Conservation (phyloP, 2,888 invertebrate species). For the Drosophila paucipuncta region DNA sequence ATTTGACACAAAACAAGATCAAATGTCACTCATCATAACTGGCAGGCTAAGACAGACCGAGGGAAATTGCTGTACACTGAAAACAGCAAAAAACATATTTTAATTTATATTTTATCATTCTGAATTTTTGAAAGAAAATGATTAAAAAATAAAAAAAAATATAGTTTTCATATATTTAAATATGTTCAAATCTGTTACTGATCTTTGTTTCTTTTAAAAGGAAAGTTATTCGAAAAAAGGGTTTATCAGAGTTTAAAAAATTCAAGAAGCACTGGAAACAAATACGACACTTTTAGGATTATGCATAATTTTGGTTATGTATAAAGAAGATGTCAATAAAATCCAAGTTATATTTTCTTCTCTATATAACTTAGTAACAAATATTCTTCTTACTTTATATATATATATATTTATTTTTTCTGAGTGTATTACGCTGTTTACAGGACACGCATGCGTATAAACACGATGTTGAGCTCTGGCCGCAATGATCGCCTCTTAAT, state of each 20-base stretch:
- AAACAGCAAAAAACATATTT: too few relatives aligned
- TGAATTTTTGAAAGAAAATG: not conserved
- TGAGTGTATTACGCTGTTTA: not conserved
- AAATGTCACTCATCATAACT: conserved; percentile 81
- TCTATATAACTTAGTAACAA: too few relatives aligned
- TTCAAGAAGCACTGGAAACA: not conserved
- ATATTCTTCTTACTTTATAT: too few relatives aligned
- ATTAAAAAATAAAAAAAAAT: too few relatives aligned
- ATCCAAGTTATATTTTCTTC: too few relatives aligned
- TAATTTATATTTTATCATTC: not conserved
- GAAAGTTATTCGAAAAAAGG: not conserved
- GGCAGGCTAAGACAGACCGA: conserved; percentile 26
- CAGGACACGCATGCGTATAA: conserved; percentile 67
- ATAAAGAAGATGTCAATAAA: too few relatives aligned
- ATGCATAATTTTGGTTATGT: too few relatives aligned
- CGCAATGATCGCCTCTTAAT: conserved; percentile 70
- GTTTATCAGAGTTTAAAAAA: not conserved
- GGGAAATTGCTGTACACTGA: conserved; percentile 7
- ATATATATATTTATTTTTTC: not conserved
- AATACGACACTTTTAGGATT: too few relatives aligned
- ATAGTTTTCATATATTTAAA: not conserved
- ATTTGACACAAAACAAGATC: conserved; percentile 84
- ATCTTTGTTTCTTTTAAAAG: not conserved
- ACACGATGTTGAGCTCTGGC: conserved; percentile 20
- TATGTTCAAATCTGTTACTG: not conserved